These are phyloP conservation scores for Andrena fulva DNA, from an alignment of 2,888 invertebrate species.

Conservation along the genomic window DNA sequence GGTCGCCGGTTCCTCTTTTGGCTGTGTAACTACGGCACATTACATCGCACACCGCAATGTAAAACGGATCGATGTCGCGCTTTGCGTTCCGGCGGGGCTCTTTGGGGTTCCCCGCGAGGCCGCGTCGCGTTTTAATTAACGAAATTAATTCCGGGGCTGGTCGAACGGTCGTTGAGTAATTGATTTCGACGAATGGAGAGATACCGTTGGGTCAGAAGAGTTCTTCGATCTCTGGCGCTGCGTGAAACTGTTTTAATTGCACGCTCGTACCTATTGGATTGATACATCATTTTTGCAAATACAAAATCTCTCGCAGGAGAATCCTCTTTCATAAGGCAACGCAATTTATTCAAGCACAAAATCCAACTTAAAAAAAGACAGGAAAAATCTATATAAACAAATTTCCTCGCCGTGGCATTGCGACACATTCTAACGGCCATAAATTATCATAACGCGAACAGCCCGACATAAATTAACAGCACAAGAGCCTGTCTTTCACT, in stretches of 20 bases:
- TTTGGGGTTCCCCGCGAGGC: background rate
- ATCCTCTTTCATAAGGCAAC: background rate
- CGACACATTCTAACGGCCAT: too few relatives aligned
- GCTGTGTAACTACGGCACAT: constrained; percentile 12
- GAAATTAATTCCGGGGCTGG: constrained; percentile 35
- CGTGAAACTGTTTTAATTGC: background rate
- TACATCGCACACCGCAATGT: constrained; percentile 11
- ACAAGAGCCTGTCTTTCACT: constrained; percentile 12
- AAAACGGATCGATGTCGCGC: constrained; percentile 40
- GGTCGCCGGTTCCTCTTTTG: background rate
- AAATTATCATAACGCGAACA: constrained; percentile 6
- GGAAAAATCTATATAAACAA: too few relatives aligned
- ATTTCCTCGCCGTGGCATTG: too few relatives aligned
- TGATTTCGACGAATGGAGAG: background rate
- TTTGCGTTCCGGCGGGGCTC: background rate
- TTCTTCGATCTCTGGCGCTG: background rate
- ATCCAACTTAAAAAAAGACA: too few relatives aligned
- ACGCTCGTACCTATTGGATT: background rate
- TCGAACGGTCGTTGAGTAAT: constrained; percentile 29
- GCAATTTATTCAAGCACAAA: too few relatives aligned
- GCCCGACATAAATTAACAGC: constrained; percentile 7
- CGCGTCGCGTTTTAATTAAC: constrained; percentile 38
- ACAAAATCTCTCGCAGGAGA: too few relatives aligned
- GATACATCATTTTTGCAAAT: background rate
- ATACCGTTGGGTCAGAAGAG: background rate